These are phyloP conservation scores for Chymomyza procnemis DNA, from an alignment of 2,888 invertebrate species.

Conservation along the genomic window DNA sequence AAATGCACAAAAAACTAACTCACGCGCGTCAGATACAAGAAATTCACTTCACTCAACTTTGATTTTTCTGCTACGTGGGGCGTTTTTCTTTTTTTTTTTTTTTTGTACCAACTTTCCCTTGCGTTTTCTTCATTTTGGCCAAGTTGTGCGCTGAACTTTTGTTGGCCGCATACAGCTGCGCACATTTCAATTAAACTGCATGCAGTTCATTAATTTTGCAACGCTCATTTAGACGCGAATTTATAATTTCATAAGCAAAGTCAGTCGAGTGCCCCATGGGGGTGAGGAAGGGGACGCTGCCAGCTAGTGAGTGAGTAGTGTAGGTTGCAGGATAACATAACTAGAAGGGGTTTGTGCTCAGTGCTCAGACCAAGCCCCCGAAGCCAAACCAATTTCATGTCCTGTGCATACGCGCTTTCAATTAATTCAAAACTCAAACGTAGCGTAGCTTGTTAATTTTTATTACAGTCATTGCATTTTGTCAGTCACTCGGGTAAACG, in stretches of 20 bases:
- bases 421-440: slow-evolving; percentile 74
- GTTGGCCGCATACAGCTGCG: slow-evolving; percentile 41
- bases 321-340: neutral
- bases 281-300: neutral
- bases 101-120: neutral
- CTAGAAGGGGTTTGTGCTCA: neutral
- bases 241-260: slow-evolving; percentile 60
- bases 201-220: slow-evolving; percentile 71
- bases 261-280: neutral
- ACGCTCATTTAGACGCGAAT: slow-evolving; percentile 70
- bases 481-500: slow-evolving; percentile 35
- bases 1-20: neutral
- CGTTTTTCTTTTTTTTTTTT: too few relatives aligned
- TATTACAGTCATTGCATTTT: slow-evolving; percentile 69
- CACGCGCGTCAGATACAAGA: neutral
- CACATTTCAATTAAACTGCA: slow-evolving; percentile 72
- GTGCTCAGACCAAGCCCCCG: neutral
- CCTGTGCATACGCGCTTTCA: slow-evolving; percentile 72
- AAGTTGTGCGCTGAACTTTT: neutral
- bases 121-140: neutral
- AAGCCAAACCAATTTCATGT: slow-evolving; percentile 34
- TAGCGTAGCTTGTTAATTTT: slow-evolving; percentile 73
- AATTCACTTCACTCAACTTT: neutral
- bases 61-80: slow-evolving; percentile 1
- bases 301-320: too few relatives aligned